Conservation (phyloP, 2,888 invertebrate species). For the Biston stratarius region DNA sequence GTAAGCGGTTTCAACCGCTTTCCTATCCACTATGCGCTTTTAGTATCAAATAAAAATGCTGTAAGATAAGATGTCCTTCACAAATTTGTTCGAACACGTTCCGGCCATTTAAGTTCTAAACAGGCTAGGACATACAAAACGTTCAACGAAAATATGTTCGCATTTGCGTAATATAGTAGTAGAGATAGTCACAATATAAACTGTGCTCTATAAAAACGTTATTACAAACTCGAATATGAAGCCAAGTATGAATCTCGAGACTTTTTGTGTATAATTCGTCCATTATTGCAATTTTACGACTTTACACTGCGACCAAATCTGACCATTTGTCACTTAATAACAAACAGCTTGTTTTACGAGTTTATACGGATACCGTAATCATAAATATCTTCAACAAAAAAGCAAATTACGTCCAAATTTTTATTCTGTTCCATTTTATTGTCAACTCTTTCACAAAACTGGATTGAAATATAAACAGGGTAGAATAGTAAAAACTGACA, state of each 20-base stretch:
- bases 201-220: slow-evolving; percentile 37
- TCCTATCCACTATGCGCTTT: too few relatives aligned
- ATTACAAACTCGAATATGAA: slow-evolving; percentile 45
- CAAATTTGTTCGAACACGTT: slow-evolving; percentile 8
- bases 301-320: slow-evolving; percentile 66
- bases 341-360: slow-evolving; percentile 73
- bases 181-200: slow-evolving; percentile 25
- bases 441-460: slow-evolving; percentile 66
- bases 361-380: slow-evolving; percentile 57
- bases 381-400: slow-evolving; percentile 73
- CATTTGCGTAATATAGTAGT: slow-evolving; percentile 33
- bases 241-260: slow-evolving; percentile 59
- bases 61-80: background rate
- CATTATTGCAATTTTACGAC: slow-evolving; percentile 73
- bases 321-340: slow-evolving; percentile 78
- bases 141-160: slow-evolving; percentile 16
- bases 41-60: too few relatives aligned
- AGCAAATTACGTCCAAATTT: slow-evolving; percentile 70
- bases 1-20: too few relatives aligned
- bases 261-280: slow-evolving; percentile 71
- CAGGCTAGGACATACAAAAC: slow-evolving; percentile 6
- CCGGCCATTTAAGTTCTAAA: slow-evolving; percentile 10
- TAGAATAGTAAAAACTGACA: slow-evolving; percentile 58
- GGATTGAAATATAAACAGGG: slow-evolving; percentile 62
- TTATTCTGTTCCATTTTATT: slow-evolving; percentile 70